Evolutionary conservation across 2,888 invertebrate species (phyloP).

Genomic region (Gonocerus acuteangulatus): DNA sequence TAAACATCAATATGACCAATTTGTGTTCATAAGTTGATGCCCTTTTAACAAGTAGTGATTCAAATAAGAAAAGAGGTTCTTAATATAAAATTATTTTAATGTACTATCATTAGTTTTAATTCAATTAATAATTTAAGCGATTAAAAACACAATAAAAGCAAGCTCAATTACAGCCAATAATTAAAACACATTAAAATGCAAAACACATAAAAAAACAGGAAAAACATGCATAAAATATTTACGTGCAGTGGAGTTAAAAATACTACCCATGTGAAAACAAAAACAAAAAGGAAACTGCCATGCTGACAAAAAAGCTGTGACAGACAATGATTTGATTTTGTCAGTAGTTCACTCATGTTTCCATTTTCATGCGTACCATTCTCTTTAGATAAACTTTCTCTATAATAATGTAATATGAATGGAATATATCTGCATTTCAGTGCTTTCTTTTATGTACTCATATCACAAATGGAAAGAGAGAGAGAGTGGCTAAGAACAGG

Average conservation of each 20-base stretch:
- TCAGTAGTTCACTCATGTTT: constrained; percentile 9
- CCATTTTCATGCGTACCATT: constrained; percentile 10
- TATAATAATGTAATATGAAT: no score
- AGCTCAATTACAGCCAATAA: constrained; percentile 23
- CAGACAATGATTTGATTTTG: constrained; percentile 25
- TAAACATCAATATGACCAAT: no score
- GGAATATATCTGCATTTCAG: no score
- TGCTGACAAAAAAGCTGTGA: constrained; percentile 24
- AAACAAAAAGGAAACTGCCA: constrained; percentile 19
- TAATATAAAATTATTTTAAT: no score
- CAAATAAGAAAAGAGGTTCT: no score
- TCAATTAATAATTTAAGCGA: constrained; percentile 15
- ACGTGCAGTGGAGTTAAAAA: constrained; percentile 27
- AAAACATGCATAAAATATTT: constrained; percentile 15
- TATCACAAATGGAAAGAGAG: no score
- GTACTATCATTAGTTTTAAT: constrained; percentile 19
- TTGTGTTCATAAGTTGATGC: no score
- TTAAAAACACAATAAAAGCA: constrained; percentile 3
- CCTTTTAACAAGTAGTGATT: no score
- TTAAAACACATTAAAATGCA: constrained; percentile 22
- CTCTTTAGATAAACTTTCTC: not conserved
- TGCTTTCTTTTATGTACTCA: no score
- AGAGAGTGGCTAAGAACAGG: no score
- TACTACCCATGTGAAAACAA: constrained; percentile 23
- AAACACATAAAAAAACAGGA: constrained; percentile 31